Base-by-base conservation (phyloP, 1,140 invertebrate genomes). In the Aphelenchoides fujianensis region DNA sequence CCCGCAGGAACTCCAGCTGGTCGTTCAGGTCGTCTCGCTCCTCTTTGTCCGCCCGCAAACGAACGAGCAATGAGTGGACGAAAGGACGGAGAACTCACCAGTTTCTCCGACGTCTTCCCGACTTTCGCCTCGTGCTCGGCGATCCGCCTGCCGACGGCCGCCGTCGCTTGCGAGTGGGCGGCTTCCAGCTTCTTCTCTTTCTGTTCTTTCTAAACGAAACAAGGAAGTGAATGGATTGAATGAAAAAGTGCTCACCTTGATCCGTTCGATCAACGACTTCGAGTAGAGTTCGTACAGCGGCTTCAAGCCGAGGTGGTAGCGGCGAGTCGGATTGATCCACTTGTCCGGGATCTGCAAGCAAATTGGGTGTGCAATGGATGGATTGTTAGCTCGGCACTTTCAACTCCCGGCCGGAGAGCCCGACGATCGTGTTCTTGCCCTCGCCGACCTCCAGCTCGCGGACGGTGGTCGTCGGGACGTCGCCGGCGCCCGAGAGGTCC, bases 401-500 rank as follows among this genome's bases (percentile, higher is more conserved):
- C 34, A 98, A 87, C 85, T 90, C 91, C 72, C 92, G 88, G 57
- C 94, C 94, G 77, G 91, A 92, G 5, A 95, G 79, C 37, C 94
- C 94, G 77, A 88, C 90, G 63, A 98, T 90, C 72, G 86, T 86
- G 28, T 91, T 91, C n/a, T n/a, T n/a, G n/a, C n/a, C n/a, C n/a
- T n/a, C n/a, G 81, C 92, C 90, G 68, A 82, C 79, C 87, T 70
- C 79, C 66, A 80, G 88, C 2, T 89, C 88, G 79, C 90, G 89
- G 2, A 93, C 91, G 82, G 94, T 88, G 31, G 89, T 90, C n/a
- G 91, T 94, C 82, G 92, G 90, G 37, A 95, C 92, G 88, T 97
- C 94, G 31, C 94, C 95, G 82, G 92, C 91, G 59, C 96, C 96
- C 82, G 91, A 93, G 74, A 92, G 95, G 86, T 98, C 95, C 84